phyloP scores from a whole-genome alignment of 53 echinoderm and acorn worm genomes.

The Glandiceps talaboti region DNA sequence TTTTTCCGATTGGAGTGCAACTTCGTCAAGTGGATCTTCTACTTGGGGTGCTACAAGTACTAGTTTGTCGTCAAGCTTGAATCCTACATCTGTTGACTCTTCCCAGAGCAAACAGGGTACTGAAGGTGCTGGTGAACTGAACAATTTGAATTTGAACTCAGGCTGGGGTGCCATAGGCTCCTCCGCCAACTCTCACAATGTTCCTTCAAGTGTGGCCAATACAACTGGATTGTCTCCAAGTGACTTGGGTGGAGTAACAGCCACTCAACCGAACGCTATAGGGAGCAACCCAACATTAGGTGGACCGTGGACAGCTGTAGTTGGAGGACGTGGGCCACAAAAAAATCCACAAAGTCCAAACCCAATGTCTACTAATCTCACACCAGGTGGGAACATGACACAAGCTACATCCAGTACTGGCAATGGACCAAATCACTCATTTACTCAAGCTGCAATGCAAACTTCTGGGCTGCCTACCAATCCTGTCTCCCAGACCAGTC shows the following conservation, averaged over 20 bases:
- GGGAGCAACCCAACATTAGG: not conserved
- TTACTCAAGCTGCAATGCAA: not conserved
- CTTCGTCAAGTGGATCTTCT: not conserved
- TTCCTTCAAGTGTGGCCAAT: not conserved
- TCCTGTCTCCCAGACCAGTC: not conserved
- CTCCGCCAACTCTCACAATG: not conserved
- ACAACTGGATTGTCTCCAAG: not conserved
- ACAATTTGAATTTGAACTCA: not conserved
- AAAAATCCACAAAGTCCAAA: not conserved
- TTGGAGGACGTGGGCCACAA: not conserved
- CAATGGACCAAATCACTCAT: not conserved
- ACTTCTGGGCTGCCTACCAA: not conserved
- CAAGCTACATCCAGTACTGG: conserved; percentile 1
- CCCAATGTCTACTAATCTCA: not conserved
- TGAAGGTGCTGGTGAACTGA: not conserved
- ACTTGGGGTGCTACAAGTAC: conserved; percentile 1
- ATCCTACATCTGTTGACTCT: not conserved
- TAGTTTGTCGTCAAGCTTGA: not conserved
- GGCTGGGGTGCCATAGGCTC: not conserved
- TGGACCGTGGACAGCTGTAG: not conserved
- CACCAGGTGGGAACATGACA: not conserved
- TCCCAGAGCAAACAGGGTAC: conserved; percentile 1
- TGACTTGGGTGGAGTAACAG: not conserved
- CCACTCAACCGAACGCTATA: not conserved
- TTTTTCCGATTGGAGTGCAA: not conserved